Conservation (phyloP, 2,113 vertebrate species). For the Columbina picui region DNA sequence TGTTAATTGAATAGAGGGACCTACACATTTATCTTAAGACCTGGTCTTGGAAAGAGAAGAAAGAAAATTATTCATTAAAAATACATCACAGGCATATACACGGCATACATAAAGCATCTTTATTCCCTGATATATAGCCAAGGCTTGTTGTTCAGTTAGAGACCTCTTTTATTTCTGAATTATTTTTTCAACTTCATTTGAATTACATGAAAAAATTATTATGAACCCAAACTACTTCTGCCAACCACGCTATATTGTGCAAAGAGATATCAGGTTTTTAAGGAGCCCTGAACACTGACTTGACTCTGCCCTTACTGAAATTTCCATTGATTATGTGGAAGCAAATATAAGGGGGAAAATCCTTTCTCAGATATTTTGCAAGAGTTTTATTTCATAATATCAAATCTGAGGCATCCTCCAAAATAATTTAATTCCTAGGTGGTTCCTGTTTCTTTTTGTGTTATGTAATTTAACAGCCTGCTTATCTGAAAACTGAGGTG, state of each 20-base stretch:
- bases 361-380: neutral
- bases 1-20: neutral
- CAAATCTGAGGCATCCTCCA: neutral
- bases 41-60: slow-evolving; percentile 26
- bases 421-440: neutral
- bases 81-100: slow-evolving; percentile 18
- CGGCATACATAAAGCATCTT: neutral
- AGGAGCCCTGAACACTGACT: neutral
- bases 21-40: slow-evolving; percentile 26
- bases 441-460: neutral
- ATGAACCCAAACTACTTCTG: neutral
- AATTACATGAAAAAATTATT: slow-evolving; percentile 42
- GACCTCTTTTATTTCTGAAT: slow-evolving; percentile 27
- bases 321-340: neutral
- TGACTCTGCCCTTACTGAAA: neutral
- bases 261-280: neutral
- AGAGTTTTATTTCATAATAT: neutral
- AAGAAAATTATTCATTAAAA: slow-evolving; percentile 46
- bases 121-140: slow-evolving; percentile 11
- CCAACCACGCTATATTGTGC: neutral
- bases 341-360: neutral
- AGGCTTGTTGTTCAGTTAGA: neutral
- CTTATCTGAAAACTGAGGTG: neutral
- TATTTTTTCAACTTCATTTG: slow-evolving; percentile 46
- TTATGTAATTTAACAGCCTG: neutral